Base-by-base conservation (phyloP, 2,797 vertebrate species). In the Cryptoprocta ferox region DNA sequence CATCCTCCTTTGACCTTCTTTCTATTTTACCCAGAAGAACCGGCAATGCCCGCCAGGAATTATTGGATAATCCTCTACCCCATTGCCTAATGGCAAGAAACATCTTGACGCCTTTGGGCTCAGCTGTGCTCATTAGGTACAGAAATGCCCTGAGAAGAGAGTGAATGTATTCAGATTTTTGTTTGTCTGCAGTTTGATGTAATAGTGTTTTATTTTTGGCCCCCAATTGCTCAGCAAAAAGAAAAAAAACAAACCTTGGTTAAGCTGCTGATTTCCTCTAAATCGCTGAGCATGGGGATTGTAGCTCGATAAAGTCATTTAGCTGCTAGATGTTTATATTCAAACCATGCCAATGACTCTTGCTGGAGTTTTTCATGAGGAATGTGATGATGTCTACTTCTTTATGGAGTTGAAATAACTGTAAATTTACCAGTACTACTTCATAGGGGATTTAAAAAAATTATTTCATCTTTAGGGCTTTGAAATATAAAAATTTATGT, bases 101-200 rank as follows among this genome's bases (percentile, higher is more conserved):
- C 75, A 95, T 97, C 91, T n/a, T 30, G 78, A 79, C 3, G 18
- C 65, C 92, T 94, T 95, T 76, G 42, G 82, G 81, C 89, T 94
- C 95, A 91, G 91, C 97, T 97, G 92, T 37, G 42, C 73, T 98
- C 50, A 90, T 97, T 97, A 97, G 84, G 95, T 97, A 97, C 76
- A 97, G 42, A 96, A 76, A 81, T 84, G 95, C 95, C 95, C 97
- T 42, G 56, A 97, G 92, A 97, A 97, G 86, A 87, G 35, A 96
- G 95, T n/a, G 95, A 98, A 98, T 92, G 71, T 96, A 98, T 97
- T 98, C 97, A 95, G 92, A 86, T 98, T 98, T 97, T 97, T 98
- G 88, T 95, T 94, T 97, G 94, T 87, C 94, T 95, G 88, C 96
- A 97, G 89, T 97, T 97, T 97, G 92, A 97, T 97, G 94, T 95